These are phyloP conservation scores for Drosophila baimaii DNA, from an alignment of 1,140 invertebrate species.

Conservation along the genomic window DNA sequence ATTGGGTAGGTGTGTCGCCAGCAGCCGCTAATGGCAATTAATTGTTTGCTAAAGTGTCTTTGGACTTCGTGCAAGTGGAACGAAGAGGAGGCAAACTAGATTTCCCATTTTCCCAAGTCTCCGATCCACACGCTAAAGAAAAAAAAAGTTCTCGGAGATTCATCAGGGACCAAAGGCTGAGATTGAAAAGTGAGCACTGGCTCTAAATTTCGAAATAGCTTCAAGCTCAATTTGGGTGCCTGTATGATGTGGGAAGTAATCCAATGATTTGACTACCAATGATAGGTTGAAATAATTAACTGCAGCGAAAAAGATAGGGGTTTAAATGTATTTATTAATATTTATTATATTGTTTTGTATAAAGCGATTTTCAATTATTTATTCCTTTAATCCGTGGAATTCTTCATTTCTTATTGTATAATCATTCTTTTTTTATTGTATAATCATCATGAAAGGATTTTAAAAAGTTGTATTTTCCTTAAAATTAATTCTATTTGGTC, in stretches of 20 bases:
- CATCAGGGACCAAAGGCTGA: constrained; percentile 39
- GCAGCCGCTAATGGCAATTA: constrained; percentile 78
- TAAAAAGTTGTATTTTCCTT: background rate
- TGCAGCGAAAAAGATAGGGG: background rate
- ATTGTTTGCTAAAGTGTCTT: constrained; percentile 71
- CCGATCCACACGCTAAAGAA: background rate
- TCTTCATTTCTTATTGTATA: too few species aligned
- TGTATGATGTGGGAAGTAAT: constrained; percentile 1
- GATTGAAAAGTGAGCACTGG: constrained; percentile 45
- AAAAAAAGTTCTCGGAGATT: constrained; percentile 32
- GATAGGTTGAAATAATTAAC: background rate
- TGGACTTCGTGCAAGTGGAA: constrained; percentile 43
- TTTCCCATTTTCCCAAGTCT: background rate
- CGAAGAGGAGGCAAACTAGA: constrained; percentile 8
- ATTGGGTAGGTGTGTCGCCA: constrained; percentile 79
- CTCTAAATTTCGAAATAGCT: constrained; percentile 17
- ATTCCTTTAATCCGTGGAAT: too few species aligned
- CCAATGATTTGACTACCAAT: constrained; percentile 7
- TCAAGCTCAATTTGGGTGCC: constrained; percentile 9
- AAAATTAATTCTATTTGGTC: background rate
- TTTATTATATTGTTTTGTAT: too few species aligned
- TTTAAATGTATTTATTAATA: background rate
- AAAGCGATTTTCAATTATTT: too few species aligned
- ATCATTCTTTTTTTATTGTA: too few species aligned
- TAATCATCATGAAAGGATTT: too few species aligned